Evolutionary conservation across 2,113 vertebrate species (phyloP).

Genomic region (Alosa alosa): DNA sequence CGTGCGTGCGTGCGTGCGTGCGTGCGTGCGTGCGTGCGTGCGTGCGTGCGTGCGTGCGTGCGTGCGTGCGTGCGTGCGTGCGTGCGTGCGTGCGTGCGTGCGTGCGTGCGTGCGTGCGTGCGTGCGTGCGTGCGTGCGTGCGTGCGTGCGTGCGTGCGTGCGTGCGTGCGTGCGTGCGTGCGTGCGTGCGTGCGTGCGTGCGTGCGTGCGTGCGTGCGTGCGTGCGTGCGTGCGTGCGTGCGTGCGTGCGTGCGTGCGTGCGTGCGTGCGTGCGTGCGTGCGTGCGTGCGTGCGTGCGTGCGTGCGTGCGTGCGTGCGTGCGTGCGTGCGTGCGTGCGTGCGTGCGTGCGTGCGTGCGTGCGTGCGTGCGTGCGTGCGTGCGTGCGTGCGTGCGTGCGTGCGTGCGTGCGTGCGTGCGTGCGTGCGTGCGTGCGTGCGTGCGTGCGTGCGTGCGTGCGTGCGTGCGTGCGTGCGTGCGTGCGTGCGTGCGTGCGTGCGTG

Average conservation of each 20-base stretch:
- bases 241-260: neutral
- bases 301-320: too few species aligned
- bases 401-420: neutral
- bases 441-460: too few species aligned
- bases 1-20: neutral
- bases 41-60: too few species aligned
- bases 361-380: too few species aligned
- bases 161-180: neutral
- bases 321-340: neutral
- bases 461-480: too few species aligned
- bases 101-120: too few species aligned
- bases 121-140: too few species aligned
- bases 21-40: too few species aligned
- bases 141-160: neutral
- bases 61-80: neutral
- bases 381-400: too few species aligned
- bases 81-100: neutral
- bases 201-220: too few species aligned
- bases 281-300: too few species aligned
- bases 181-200: too few species aligned
- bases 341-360: neutral
- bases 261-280: neutral
- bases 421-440: neutral
- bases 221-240: neutral
- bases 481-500: neutral